Evolutionary conservation across 2,888 invertebrate species (phyloP), one percentile per base, ranked within the genome.

Genomic region (Apamea anceps): DNA sequence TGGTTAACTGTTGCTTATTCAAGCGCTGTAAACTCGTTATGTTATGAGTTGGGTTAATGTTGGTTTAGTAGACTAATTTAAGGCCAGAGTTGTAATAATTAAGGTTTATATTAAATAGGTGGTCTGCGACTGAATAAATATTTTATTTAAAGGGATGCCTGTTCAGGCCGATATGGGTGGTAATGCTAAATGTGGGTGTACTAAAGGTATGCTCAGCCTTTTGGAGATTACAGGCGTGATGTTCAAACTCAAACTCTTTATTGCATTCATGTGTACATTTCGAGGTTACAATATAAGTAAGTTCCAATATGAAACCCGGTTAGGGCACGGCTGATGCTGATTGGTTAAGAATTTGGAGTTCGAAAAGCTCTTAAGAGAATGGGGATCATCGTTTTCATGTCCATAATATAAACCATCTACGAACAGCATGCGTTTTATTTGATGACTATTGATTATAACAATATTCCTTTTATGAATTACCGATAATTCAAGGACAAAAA

Each of bases 1-100:
- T 28, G 54, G 68, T 83, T 77, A 79, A 83, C 85, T 84, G 45
- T 21, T 65, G 80, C 67, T 80, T 79, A 84, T 60, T 82, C 63
- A 67, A n/a, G 48, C 62, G 63, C 6, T 74, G 32, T 48, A 75
- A 65, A 82, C 74, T 72, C 48, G 63, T 67, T 77, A 72, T 60
- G 42, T 67, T 79, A 66, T 72, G 68, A 80, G 18, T 72, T 57
- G 63, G 63, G 84, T 79, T 72, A 28, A 57, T 78, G 21, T 60
- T 66, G 28, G 42, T 48, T 28, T 72, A 25, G 37, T 54, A 66
- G 32, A 45, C 18, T 28, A 18, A 67, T 74, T 66, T 81, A 42
- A 71, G 51, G 66, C 62, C 21, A 28, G 5, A 60, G 13, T 71
- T 71, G 7, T 37, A 18, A 75, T 67, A 37, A 66, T 45, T 62